Percentiles rank a stretch among this genome's conserved stretches.
phyloP scores from a whole-genome alignment of 2,797 vertebrate species.

The Acanthopagrus latus region DNA sequence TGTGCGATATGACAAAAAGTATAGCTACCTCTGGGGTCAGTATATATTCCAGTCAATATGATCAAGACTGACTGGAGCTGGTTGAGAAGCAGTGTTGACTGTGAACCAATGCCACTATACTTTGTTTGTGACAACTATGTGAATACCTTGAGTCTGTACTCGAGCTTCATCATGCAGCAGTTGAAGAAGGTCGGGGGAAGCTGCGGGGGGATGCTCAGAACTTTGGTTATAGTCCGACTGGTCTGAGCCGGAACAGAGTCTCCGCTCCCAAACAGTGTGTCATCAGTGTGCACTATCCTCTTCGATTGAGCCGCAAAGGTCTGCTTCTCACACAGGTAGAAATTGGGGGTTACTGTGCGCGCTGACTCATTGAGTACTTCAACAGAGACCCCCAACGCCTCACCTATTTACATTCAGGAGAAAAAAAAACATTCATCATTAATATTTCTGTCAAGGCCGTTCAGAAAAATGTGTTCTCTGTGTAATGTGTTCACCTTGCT shows the following conservation, averaged over 20 bases:
- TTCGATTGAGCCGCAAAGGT: conserved; percentile 74
- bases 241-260: conserved; percentile 61
- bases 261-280: conserved; percentile 65
- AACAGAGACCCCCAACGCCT: conserved; percentile 68
- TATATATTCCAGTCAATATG: no score
- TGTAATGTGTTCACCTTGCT: conserved; percentile 74
- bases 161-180: conserved; percentile 81
- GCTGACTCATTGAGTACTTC: conserved; percentile 74
- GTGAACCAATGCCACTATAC: no score
- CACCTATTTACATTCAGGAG: conserved; percentile 50
- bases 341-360: conserved; percentile 63
- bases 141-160: conserved; percentile 80
- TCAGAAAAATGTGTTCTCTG: background rate
- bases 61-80: no score
- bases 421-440: background rate
- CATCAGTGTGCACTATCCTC: conserved; percentile 60
- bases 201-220: conserved; percentile 66
- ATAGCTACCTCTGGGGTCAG: no score
- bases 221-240: conserved; percentile 52
- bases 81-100: background rate
- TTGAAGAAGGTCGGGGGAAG: conserved; percentile 78
- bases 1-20: no score
- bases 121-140: background rate
- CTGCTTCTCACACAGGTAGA: conserved; percentile 80
- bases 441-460: background rate